A percentile compares a stretch with the other conserved stretches of the same genome.
These are phyloP conservation scores for Drosophila triauraria DNA, from an alignment of 1,140 invertebrate species.

Conservation along the genomic window DNA sequence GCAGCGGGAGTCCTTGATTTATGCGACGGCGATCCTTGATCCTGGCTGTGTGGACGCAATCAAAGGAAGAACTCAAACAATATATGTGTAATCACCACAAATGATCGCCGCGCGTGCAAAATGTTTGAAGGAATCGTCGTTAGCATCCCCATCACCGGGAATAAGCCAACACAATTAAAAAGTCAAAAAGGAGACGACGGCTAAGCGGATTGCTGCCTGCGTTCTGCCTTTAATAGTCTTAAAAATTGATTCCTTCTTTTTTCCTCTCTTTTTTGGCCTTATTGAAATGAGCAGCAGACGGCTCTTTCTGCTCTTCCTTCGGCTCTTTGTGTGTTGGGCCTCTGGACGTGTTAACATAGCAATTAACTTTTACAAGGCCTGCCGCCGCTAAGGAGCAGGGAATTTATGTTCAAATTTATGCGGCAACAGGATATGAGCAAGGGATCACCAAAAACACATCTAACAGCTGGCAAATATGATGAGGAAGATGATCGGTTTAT, in stretches of 20 bases:
- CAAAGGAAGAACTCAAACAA: conserved; percentile 45
- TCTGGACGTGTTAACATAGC: conserved; percentile 74
- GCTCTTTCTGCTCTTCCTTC: conserved; percentile 26
- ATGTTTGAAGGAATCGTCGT: conserved; percentile 60
- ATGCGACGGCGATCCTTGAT: conserved; percentile 75
- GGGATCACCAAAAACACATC: conserved; percentile 13
- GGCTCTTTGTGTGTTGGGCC: background rate
- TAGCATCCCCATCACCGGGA: conserved; percentile 9
- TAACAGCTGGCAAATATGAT: conserved; percentile 46
- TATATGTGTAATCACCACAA: conserved; percentile 63
- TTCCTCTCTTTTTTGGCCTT: conserved; percentile 46
- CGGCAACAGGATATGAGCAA: conserved; percentile 56
- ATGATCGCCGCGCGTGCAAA: conserved; percentile 72
- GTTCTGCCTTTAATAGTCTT: conserved; percentile 67
- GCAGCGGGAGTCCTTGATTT: conserved; percentile 77
- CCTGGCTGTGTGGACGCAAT: conserved; percentile 63
- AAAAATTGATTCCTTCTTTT: conserved; percentile 55
- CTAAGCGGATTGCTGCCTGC: conserved; percentile 68
- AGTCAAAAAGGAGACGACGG: conserved; percentile 13
- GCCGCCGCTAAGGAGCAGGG: conserved; percentile 47
- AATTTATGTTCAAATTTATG: conserved; percentile 66
- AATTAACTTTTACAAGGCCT: conserved; percentile 72
- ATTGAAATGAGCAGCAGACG: conserved; percentile 70
- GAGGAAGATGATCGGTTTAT: conserved; percentile 37
- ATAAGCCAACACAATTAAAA: conserved; percentile 39